Conservation (phyloP, 2,888 invertebrate genomes). For the Ganaspis brasiliensis region DNA sequence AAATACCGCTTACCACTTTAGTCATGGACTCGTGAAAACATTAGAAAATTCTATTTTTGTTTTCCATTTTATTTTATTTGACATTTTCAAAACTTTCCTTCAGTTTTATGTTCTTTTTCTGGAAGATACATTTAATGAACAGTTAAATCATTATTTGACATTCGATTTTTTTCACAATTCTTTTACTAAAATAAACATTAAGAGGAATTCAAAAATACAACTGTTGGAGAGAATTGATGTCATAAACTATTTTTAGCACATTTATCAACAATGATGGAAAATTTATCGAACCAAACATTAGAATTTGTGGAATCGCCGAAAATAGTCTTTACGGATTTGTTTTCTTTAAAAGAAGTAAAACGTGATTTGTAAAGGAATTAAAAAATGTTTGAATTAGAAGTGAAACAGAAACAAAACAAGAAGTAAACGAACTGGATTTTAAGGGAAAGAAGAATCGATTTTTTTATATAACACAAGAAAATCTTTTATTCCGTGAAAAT, state of each 20-base stretch:
- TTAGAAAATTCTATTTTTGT: constrained; percentile 11
- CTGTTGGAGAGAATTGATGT: neutral
- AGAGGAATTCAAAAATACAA: neutral
- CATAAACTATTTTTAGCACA: constrained; percentile 1
- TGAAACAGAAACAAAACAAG: neutral
- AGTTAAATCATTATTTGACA: too few relatives aligned
- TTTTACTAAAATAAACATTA: neutral
- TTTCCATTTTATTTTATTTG: neutral
- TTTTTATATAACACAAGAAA: neutral
- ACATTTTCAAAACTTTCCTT: neutral
- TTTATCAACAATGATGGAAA: neutral
- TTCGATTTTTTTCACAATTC: too few relatives aligned
- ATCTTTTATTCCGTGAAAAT: constrained; percentile 4
- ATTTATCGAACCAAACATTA: neutral
- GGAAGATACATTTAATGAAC: too few relatives aligned
- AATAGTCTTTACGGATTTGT: too few relatives aligned
- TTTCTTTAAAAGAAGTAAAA: too few relatives aligned
- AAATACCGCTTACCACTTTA: constrained; percentile 11
- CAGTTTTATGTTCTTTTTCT: too few relatives aligned
- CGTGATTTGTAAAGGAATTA: too few relatives aligned
- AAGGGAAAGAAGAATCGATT: neutral
- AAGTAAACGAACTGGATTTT: too few relatives aligned
- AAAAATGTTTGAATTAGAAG: neutral
- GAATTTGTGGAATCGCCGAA: neutral
- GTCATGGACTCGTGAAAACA: neutral